Evolutionary conservation across 2,113 vertebrate species (phyloP), one percentile per base, ranked within the genome.

Genomic region (Carlito syrichta): DNA sequence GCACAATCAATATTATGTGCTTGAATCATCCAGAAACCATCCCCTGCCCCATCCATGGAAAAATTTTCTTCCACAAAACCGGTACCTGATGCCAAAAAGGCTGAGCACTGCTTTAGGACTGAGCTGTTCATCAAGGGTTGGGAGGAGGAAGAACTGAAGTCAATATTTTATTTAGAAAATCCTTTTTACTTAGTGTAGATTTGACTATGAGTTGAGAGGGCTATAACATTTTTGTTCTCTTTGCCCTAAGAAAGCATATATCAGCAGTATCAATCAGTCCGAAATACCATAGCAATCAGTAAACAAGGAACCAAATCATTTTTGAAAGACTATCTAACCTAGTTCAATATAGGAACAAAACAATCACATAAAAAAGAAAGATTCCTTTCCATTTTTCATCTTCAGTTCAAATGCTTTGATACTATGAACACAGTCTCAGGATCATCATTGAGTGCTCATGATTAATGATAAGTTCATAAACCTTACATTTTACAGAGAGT

Each of bases 111-210:
- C 14, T 4, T 78, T 68, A 62, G 73, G 45, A 71, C 17, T 68
- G 3, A 62, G 38, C 45, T 90, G 66, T 32, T 96, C 40, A 63
- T 45, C 2, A 32, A 77, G 14, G 32, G 10, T 35, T 43, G 16
- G 85, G 22, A 79, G 82, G 79, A 77, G 22, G 8, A 89, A 76
- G 54, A 87, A 91, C 14, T 68, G 48, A 79, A 43, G 50, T 52
- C 68, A 86, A 43, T 38, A 54, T 82, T 93, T 95, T 85, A 85
- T 81, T 94, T 91, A 91, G 78, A 85, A 93, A 87, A 69, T 73
- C 32, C 66, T 89, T 77, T 84, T 54, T 90, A 45, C 35, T 89
- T 95, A 56, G 20, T 82, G 5, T 91, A 86, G 73, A 50, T 58
- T 14, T 92, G 38, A 71, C 66, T 38, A 32, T 82, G 50, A 52